These are phyloP conservation scores for Tolmerus cingulatus DNA, from an alignment of 2,888 invertebrate genomes.

Conservation along the genomic window DNA sequence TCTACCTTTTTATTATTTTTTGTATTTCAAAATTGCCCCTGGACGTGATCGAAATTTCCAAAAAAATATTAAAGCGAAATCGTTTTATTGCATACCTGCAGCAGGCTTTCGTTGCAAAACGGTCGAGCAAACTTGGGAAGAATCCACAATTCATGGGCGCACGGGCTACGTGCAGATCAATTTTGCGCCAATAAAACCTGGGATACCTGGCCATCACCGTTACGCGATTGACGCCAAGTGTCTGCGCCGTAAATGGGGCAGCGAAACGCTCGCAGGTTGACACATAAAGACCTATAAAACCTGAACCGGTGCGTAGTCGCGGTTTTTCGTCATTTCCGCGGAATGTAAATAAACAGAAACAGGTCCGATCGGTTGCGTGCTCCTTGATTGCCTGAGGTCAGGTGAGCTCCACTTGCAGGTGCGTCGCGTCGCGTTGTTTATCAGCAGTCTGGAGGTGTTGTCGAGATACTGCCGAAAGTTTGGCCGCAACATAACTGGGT, in stretches of 20 bases:
- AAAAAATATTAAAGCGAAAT: slow-evolving; percentile 33
- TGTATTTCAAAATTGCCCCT: not conserved
- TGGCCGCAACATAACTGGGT: not conserved
- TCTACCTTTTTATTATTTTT: not conserved
- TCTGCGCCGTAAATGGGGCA: not conserved
- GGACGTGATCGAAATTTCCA: slow-evolving; percentile 32
- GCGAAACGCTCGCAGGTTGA: not conserved
- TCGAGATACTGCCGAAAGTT: not conserved
- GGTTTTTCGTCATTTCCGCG: not conserved
- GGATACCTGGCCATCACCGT: not conserved
- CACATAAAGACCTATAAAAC: slow-evolving; percentile 33
- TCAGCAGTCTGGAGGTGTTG: not conserved
- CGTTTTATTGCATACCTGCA: not conserved
- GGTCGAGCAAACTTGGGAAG: not conserved
- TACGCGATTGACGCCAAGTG: not conserved
- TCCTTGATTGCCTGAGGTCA: not conserved
- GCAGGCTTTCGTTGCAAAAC: not conserved
- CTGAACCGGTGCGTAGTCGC: not conserved
- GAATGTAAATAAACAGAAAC: slow-evolving; percentile 21
- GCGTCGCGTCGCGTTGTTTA: not conserved
- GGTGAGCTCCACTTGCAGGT: not conserved
- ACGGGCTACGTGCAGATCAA: not conserved
- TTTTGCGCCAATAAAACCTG: not conserved
- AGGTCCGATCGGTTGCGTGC: not conserved
- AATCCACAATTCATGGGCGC: not conserved